Percentiles rank a stretch among this genome's conserved stretches.
These are phyloP conservation scores for Bombus confusus DNA, from an alignment of 1,140 invertebrate species.

Conservation along the genomic window DNA sequence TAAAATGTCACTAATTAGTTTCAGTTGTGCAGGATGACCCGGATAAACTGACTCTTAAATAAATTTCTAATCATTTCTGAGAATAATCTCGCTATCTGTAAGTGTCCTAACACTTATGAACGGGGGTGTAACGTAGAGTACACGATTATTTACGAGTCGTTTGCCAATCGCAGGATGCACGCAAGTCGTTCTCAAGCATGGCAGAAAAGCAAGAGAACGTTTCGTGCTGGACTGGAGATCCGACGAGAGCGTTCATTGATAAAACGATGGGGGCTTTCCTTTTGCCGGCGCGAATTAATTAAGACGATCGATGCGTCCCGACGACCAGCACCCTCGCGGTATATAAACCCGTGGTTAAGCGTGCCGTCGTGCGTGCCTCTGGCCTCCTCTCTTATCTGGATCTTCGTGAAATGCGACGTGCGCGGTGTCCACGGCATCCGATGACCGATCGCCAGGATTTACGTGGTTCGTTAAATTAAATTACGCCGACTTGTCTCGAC, in stretches of 20 bases:
- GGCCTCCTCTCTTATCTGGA: slow-evolving; percentile 42
- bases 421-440: slow-evolving; percentile 32
- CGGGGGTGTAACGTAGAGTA: background rate
- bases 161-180: background rate
- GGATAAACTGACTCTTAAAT: background rate
- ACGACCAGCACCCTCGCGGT: slow-evolving; percentile 21
- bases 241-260: slow-evolving; percentile 35
- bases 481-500: slow-evolving; percentile 42
- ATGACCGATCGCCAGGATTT: slow-evolving; percentile 50
- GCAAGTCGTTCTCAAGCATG: background rate
- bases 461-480: slow-evolving; percentile 54
- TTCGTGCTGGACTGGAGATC: slow-evolving; percentile 27
- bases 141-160: background rate
- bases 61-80: background rate
- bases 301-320: slow-evolving; percentile 53
- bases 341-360: slow-evolving; percentile 27
- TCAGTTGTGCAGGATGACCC: too few relatives aligned
- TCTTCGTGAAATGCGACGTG: slow-evolving; percentile 53
- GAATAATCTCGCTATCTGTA: background rate
- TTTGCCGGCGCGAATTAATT: slow-evolving; percentile 46
- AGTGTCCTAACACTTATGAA: background rate
- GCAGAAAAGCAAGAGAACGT: slow-evolving; percentile 1
- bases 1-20: too few relatives aligned
- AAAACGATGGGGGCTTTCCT: slow-evolving; percentile 19
- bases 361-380: slow-evolving; percentile 38